A percentile compares a stretch with the other conserved stretches of the same genome.
Conservation (phyloP, 2,888 invertebrate genomes). For the Cryptus viduatorius region DNA sequence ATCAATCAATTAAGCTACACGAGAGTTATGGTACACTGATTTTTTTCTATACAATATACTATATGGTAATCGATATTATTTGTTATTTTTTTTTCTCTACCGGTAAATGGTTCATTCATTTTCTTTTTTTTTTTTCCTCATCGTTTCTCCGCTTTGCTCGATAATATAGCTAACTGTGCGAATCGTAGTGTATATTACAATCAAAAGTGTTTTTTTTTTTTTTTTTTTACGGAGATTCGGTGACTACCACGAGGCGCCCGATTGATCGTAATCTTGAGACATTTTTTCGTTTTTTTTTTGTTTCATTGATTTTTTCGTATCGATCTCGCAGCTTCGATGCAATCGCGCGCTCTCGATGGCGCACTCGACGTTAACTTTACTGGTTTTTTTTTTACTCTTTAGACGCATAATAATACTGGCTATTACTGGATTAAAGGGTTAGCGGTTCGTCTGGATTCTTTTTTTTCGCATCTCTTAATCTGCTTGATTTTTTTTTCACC, state of each 20-base stretch:
- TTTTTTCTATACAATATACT: conserved; percentile 63
- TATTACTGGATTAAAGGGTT: conserved; percentile 77
- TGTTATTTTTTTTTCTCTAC: conserved; percentile 1
- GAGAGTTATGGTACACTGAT: conserved; percentile 66
- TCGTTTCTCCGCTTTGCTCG: conserved; percentile 34
- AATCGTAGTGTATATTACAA: conserved; percentile 71
- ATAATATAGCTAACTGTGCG: conserved; percentile 76
- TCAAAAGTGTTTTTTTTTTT: conserved; percentile 28
- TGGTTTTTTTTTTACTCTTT: conserved; percentile 59
- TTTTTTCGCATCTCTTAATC: conserved; percentile 66
- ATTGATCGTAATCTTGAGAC: conserved; percentile 39
- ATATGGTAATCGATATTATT: conserved; percentile 58
- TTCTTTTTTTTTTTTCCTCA: conserved; percentile 31
- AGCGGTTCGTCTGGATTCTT: conserved; percentile 66
- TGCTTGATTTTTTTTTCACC: conserved; percentile 60
- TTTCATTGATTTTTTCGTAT: not conserved
- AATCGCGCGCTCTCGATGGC: conserved; percentile 38
- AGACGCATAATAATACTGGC: conserved; percentile 81
- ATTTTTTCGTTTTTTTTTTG: not conserved
- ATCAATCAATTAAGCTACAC: conserved; percentile 58
- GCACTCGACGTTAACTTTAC: conserved; percentile 62
- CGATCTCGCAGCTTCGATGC: not conserved
- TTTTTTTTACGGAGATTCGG: conserved; percentile 55
- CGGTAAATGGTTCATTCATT: conserved; percentile 48
- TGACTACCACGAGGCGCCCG: conserved; percentile 58